phyloP scores from a whole-genome alignment of 2,888 invertebrate genomes.

The Phengaris arion region DNA sequence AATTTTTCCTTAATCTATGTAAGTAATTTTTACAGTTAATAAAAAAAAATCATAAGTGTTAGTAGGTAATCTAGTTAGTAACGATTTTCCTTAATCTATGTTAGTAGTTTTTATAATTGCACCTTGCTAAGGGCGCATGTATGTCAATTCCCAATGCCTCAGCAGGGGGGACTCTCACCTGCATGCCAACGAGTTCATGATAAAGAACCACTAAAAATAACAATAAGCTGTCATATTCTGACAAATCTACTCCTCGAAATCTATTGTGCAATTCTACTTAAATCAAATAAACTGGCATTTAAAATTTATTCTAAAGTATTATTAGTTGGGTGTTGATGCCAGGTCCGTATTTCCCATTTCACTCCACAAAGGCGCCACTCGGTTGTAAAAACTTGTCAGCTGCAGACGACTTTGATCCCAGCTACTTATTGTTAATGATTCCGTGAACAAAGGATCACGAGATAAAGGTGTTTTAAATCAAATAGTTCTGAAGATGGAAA shows the following conservation, averaged over 20 bases:
- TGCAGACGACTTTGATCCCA: conserved; percentile 19
- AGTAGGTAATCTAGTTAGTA: no score
- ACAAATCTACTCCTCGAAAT: not conserved
- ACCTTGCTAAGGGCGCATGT: no score
- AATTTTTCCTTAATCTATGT: no score
- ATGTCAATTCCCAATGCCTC: no score
- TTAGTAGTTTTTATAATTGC: no score
- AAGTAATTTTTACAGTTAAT: no score
- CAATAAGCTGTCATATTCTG: no score
- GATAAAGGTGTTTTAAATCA: conserved; percentile 21
- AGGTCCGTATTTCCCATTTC: conserved; percentile 13
- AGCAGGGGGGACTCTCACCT: no score
- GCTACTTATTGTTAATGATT: conserved; percentile 22
- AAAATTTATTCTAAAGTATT: not conserved
- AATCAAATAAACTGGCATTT: not conserved
- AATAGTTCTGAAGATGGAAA: not conserved
- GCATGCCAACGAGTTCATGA: no score
- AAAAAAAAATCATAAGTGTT: no score
- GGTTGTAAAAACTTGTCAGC: conserved; percentile 28
- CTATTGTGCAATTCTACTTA: not conserved
- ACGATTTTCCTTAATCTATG: no score
- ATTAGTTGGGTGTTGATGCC: conserved; percentile 18
- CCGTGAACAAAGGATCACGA: conserved; percentile 20
- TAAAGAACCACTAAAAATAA: no score
- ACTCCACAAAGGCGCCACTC: conserved; percentile 23